phyloP scores from a whole-genome alignment of 2,888 invertebrate genomes.

The Caenorhabditis zanzibari region DNA sequence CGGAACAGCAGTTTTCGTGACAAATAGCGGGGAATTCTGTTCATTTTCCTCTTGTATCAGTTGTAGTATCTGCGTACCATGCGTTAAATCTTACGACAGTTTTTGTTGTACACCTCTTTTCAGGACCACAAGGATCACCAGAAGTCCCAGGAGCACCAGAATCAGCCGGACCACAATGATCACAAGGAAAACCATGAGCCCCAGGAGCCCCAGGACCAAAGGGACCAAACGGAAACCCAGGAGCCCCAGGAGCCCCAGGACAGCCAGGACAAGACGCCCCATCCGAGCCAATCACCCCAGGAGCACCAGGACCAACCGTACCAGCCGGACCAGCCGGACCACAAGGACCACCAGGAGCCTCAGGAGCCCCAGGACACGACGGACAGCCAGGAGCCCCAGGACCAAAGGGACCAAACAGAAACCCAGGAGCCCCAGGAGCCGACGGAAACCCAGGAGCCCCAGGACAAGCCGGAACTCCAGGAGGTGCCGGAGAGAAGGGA shows the following conservation, averaged over 20 bases:
- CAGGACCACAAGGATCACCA: constrained; percentile 75
- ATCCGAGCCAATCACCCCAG: constrained; percentile 74
- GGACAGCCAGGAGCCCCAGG: no score
- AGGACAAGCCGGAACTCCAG: constrained; percentile 73
- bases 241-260: constrained; percentile 77
- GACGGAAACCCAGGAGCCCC: no score
- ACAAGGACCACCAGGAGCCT: constrained; percentile 73
- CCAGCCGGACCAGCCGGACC: constrained; percentile 72
- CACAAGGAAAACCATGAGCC: constrained; percentile 69
- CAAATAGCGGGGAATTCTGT: no score
- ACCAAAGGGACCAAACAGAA: constrained; percentile 76
- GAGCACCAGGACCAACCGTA: constrained; percentile 76
- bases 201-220: no score
- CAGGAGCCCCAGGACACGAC: no score
- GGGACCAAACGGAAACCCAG: constrained; percentile 69
- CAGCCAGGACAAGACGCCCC: constrained; percentile 78
- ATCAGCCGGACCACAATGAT: constrained; percentile 71
- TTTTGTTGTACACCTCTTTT: no score
- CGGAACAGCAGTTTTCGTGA: no score
- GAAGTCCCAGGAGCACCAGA: constrained; percentile 73
- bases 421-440: constrained; percentile 77
- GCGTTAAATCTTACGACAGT: no score
- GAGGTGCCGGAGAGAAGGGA: constrained; percentile 72
- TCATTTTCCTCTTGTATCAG: no score
- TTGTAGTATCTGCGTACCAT: no score